Evolutionary conservation across 1,140 invertebrate genomes (phyloP).

Genomic region (Aplysia californica): DNA sequence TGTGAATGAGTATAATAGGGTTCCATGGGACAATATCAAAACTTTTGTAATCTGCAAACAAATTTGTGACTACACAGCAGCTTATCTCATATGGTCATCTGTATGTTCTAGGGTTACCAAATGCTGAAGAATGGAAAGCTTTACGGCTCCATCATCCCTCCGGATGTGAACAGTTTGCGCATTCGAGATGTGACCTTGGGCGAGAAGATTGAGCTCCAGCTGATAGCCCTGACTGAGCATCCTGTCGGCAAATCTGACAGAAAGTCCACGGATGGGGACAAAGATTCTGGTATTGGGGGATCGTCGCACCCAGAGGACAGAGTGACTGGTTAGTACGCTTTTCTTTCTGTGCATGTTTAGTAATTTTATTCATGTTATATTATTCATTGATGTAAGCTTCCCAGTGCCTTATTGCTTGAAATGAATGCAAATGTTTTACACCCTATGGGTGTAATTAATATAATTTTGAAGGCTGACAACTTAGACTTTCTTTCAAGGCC

Average conservation of each 20-base stretch:
- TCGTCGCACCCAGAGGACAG: constrained; percentile 36
- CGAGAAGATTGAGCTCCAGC: constrained; percentile 63
- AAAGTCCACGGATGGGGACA: constrained; percentile 27
- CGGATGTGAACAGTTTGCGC: constrained; percentile 58
- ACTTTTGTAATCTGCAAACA: no score
- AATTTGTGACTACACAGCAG: background rate
- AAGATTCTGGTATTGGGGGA: constrained; percentile 33
- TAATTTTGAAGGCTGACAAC: no score
- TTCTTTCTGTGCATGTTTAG: no score
- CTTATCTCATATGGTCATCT: background rate
- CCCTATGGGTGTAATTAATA: no score
- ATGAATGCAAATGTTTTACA: no score
- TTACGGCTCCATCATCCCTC: constrained; percentile 65
- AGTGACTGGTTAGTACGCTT: no score
- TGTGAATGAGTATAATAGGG: no score
- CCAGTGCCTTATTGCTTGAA: no score
- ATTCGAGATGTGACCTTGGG: constrained; percentile 64
- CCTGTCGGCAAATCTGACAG: constrained; percentile 56
- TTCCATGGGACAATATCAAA: no score
- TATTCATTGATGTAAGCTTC: no score
- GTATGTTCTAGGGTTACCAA: constrained; percentile 61
- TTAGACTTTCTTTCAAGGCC: no score
- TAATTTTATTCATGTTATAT: no score
- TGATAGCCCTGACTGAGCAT: constrained; percentile 66
- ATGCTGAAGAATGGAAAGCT: constrained; percentile 66